These are phyloP conservation scores for Drosophila ficusphila DNA, from an alignment of 1,140 invertebrate species.

Conservation along the genomic window DNA sequence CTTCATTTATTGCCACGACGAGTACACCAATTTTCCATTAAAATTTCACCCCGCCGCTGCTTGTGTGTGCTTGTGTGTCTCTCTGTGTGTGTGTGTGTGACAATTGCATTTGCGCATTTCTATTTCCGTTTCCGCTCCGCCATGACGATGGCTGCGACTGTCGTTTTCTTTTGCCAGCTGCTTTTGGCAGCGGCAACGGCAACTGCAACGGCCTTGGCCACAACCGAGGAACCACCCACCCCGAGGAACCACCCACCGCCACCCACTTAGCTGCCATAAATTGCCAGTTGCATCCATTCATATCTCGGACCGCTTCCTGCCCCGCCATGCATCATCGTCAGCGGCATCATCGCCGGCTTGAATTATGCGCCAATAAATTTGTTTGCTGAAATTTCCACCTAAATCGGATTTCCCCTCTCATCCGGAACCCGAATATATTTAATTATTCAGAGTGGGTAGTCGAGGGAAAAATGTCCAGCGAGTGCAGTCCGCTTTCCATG, in stretches of 20 bases:
- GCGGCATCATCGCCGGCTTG: conserved; percentile 40
- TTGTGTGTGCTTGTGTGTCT: background rate
- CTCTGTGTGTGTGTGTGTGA: conserved; percentile 39
- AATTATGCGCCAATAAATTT: conserved; percentile 78
- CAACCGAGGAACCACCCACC: background rate
- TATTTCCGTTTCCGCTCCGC: conserved; percentile 58
- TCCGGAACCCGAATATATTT: conserved; percentile 12
- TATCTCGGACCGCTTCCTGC: conserved; percentile 30
- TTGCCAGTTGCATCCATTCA: conserved; percentile 68
- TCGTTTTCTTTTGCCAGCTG: conserved; percentile 41
- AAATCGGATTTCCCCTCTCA: conserved; percentile 27
- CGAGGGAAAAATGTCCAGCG: background rate
- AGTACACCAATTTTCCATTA: conserved; percentile 73
- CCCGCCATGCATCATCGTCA: conserved; percentile 66
- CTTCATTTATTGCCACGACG: conserved; percentile 51
- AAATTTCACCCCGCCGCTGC: conserved; percentile 48
- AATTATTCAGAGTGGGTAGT: conserved; percentile 30
- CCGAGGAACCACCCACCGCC: background rate
- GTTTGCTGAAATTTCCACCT: conserved; percentile 37
- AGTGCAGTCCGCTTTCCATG: background rate
- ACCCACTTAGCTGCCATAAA: conserved; percentile 40
- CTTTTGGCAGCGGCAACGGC: conserved; percentile 41
- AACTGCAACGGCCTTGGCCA: conserved; percentile 53
- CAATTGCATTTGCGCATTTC: conserved; percentile 72
- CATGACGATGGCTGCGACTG: conserved; percentile 30